Evolutionary conservation across 2,113 vertebrate species (phyloP), one percentile per base, ranked within the genome.

Genomic region (Ptilorrhoa leucosticta): DNA sequence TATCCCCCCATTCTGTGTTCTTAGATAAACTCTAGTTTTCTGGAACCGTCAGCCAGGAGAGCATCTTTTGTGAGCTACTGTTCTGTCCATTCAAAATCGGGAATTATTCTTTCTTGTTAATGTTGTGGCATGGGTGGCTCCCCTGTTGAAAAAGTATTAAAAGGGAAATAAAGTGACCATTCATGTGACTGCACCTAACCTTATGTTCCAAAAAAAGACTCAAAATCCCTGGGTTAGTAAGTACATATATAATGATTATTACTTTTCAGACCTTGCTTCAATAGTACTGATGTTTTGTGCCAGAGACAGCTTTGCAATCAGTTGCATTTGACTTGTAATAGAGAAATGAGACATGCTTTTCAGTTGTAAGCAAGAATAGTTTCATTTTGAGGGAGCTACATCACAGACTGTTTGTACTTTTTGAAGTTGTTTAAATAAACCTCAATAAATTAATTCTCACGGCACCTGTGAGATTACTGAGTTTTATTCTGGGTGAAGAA

Each of bases 401-500:
- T 64, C 53, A 27, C 31, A 85, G 31, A 8, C 13, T 44, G 10
- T 53, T 75, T 60, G 37, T 72, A 8, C 35, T 75, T 91, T 23
- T 50, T 42, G 17, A 64, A 83, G 27, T 19, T 65, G 17, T 71
- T 90, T 56, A 93, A 86, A 51, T 64, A 70, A 60, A 47, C 13
- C 26, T 65, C 37, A 61, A 68, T 72, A 78, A 83, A 90, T 64
- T 87, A 4, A 54, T 61, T 14, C 8, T 84, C 5, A 17, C 16
- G 50, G 54, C 35, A 73, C 24, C 20, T 18, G 20, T 82, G 72
- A 77, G 63, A 63, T 77, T 31, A 58, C 47, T 56, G 48, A 51
- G 11, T 84, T 92, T 65, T 93, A 33, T 66, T 91, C 60, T 69
- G 24, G 10, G 9, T 75, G 30, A 92, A 66, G n/a, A 91, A 89